Evolutionary conservation across 2,888 invertebrate genomes (phyloP).

Genomic region (Yponomeuta malinellus): DNA sequence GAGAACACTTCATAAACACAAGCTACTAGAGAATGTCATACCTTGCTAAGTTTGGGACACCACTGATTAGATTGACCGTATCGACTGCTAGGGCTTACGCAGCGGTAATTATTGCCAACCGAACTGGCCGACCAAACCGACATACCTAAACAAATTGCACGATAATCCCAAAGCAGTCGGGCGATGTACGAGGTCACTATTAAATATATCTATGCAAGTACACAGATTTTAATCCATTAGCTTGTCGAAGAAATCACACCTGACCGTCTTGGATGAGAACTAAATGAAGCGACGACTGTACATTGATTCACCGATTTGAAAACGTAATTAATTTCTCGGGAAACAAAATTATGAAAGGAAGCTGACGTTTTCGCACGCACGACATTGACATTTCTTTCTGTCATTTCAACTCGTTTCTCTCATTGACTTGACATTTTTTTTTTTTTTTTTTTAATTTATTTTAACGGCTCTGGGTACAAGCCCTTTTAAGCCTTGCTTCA

Average conservation of each 20-base stretch:
- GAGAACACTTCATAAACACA: not conserved
- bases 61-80: slow-evolving; percentile 61
- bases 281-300: not conserved
- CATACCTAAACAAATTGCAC: slow-evolving; percentile 74
- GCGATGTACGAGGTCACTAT: slow-evolving; percentile 51
- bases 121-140: slow-evolving; percentile 84
- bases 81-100: slow-evolving; percentile 59
- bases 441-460: no score
- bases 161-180: slow-evolving; percentile 49
- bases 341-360: not conserved
- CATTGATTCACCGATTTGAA: slow-evolving; percentile 1
- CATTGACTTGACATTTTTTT: no score
- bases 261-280: slow-evolving; percentile 14
- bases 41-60: slow-evolving; percentile 69
- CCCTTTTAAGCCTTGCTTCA: no score
- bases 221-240: slow-evolving; percentile 7
- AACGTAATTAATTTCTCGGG: not conserved
- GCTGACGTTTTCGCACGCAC: not conserved
- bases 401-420: no score
- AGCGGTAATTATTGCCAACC: slow-evolving; percentile 72
- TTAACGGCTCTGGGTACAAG: no score
- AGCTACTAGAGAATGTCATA: slow-evolving; percentile 32
- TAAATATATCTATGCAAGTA: slow-evolving; percentile 3
- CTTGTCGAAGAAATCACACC: slow-evolving; percentile 26
- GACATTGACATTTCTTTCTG: no score